Percentiles rank a stretch among this genome's conserved stretches.
phyloP scores from a whole-genome alignment of 2,797 vertebrate genomes.

The Masticophis lateralis region DNA sequence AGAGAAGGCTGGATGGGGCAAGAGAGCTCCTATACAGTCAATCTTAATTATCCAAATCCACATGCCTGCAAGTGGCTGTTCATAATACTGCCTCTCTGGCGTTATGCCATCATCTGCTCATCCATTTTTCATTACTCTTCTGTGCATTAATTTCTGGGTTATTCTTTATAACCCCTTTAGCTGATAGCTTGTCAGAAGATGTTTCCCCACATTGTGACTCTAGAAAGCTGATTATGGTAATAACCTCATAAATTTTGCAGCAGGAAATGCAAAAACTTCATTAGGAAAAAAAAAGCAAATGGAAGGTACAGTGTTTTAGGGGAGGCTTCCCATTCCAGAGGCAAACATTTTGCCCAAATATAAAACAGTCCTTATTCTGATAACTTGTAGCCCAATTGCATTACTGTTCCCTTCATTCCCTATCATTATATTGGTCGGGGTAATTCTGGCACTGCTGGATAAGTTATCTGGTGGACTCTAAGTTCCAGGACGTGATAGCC shows the following conservation, averaged over 20 bases:
- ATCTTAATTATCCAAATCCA: constrained; percentile 11
- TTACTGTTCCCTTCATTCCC: background rate
- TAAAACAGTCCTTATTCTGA: background rate
- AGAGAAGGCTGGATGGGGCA: background rate
- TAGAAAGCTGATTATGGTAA: background rate
- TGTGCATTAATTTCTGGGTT: background rate
- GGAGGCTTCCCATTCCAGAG: background rate
- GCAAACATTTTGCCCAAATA: background rate
- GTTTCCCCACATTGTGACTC: background rate
- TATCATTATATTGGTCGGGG: background rate
- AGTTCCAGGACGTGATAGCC: background rate
- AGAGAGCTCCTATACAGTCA: background rate
- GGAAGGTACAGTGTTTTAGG: background rate
- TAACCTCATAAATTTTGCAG: background rate
- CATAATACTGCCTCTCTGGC: constrained; percentile 23
- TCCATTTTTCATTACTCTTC: constrained; percentile 44
- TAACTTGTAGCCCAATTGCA: background rate
- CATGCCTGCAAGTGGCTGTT: background rate
- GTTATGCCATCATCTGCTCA: constrained; percentile 24
- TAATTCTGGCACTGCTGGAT: background rate
- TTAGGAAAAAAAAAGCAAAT: background rate
- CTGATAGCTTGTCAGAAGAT: constrained; percentile 27
- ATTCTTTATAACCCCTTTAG: constrained; percentile 24
- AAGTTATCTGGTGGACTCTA: background rate
- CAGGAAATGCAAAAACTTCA: constrained; percentile 18